phyloP scores from a whole-genome alignment of 2,797 vertebrate species.

The Macropodus opercularis region DNA sequence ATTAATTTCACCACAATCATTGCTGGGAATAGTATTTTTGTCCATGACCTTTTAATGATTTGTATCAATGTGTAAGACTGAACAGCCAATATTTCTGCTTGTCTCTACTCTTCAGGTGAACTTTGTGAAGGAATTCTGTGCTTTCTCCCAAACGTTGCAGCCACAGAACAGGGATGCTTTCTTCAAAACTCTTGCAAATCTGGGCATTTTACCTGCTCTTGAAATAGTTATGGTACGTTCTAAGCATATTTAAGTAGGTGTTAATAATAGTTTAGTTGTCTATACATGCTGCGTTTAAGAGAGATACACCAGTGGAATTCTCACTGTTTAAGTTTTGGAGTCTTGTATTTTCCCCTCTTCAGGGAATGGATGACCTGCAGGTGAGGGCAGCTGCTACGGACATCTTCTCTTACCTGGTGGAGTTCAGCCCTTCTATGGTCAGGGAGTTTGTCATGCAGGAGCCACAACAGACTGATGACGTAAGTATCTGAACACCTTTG shows the following conservation, averaged over 20 bases:
- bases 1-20: neutral
- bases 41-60: neutral
- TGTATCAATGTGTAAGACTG: neutral
- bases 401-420: slow-evolving; percentile 99
- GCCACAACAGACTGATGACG: slow-evolving; percentile 96
- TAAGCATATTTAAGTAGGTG: neutral
- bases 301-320: neutral
- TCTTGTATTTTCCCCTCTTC: neutral
- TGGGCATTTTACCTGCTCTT: slow-evolving; percentile 95
- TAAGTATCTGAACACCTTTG: slow-evolving; percentile 59
- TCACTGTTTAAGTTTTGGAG: neutral
- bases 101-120: slow-evolving; percentile 83
- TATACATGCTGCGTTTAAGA: neutral
- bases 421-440: slow-evolving; percentile 99
- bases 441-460: slow-evolving; percentile 99
- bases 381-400: slow-evolving; percentile 97
- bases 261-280: neutral
- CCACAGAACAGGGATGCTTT: slow-evolving; percentile 96
- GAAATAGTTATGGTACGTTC: slow-evolving; percentile 95
- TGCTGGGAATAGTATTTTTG: neutral
- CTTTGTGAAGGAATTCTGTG: slow-evolving; percentile 97
- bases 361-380: slow-evolving; percentile 99
- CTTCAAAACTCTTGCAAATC: slow-evolving; percentile 96
- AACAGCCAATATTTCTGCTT: slow-evolving; percentile 7
- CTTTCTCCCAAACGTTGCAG: slow-evolving; percentile 95